Conservation (phyloP, 2,888 invertebrate species). For the Eueremaeus valkanovi region DNA sequence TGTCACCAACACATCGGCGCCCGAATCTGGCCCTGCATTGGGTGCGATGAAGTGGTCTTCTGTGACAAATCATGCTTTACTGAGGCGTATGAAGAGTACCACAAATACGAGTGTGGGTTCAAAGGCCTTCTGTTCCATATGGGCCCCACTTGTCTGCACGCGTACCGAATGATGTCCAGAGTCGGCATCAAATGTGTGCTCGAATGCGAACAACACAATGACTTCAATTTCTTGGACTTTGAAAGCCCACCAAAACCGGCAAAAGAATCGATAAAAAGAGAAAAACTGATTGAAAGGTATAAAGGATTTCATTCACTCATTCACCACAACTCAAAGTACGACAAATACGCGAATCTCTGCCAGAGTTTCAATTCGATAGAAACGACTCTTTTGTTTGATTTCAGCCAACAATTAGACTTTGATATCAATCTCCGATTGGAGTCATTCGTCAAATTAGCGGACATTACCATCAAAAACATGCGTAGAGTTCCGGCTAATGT, state of each 20-base stretch:
- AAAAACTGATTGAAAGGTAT: background rate
- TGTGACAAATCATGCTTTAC: constrained; percentile 24
- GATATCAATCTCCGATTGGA: background rate
- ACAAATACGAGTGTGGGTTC: constrained; percentile 32
- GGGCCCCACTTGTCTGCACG: background rate
- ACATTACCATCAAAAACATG: background rate
- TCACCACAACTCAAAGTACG: background rate
- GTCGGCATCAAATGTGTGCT: constrained; percentile 15
- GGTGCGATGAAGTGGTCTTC: constrained; percentile 37
- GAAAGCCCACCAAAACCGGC: background rate
- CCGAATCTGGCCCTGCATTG: constrained; percentile 18
- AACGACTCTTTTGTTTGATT: background rate
- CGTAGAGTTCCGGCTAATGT: constrained; percentile 26
- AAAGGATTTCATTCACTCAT: constrained; percentile 6
- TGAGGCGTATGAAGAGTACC: background rate
- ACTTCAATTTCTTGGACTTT: background rate
- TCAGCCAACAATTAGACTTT: background rate
- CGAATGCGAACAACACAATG: background rate
- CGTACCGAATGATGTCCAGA: constrained; percentile 8
- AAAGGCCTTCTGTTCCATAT: background rate
- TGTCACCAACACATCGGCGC: background rate
- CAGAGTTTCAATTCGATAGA: constrained; percentile 5
- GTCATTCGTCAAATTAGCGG: background rate
- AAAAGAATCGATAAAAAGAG: background rate
- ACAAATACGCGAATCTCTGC: background rate